A percentile compares a stretch with the other conserved stretches of the same genome.
Conservation (phyloP, 2,113 vertebrate genomes). For the Cheirogaleus medius region DNA sequence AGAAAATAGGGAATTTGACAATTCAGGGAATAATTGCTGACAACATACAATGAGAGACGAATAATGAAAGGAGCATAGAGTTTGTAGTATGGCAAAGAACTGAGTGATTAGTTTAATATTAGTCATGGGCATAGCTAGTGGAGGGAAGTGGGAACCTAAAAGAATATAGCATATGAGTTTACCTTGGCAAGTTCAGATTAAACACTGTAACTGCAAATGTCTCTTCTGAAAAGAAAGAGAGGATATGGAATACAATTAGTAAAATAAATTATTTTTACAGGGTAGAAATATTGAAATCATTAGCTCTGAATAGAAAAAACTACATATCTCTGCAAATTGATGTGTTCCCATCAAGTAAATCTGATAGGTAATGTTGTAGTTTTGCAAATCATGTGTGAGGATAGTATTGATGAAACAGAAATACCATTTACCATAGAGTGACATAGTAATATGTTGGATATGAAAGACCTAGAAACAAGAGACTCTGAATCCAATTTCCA, state of each 20-base stretch:
- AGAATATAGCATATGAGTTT: not conserved
- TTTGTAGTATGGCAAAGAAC: not conserved
- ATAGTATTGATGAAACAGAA: conserved; percentile 55
- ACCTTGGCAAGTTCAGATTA: conserved; percentile 7
- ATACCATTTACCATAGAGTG: conserved; percentile 19
- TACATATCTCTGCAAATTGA: conserved; percentile 47
- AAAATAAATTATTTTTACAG: conserved; percentile 47
- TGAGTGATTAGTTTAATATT: not conserved
- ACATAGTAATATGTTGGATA: conserved; percentile 31
- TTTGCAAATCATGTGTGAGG: conserved; percentile 1
- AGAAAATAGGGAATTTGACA: not conserved
- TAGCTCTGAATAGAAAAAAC: conserved; percentile 24
- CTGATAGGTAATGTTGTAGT: not conserved
- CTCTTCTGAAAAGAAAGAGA: not conserved
- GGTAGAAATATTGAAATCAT: conserved; percentile 51
- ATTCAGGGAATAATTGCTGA: not conserved
- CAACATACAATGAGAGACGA: not conserved
- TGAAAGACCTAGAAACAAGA: conserved; percentile 65
- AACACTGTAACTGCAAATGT: conserved; percentile 49
- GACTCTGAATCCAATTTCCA: conserved; percentile 66
- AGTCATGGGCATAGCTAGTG: not conserved
- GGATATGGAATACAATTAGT: conserved; percentile 20
- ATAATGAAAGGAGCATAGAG: not conserved
- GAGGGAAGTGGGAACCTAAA: not conserved
- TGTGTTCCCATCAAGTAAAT: conserved; percentile 28